Evolutionary conservation across 1,140 invertebrate genomes (phyloP).

Genomic region (Lepidostoma basale): DNA sequence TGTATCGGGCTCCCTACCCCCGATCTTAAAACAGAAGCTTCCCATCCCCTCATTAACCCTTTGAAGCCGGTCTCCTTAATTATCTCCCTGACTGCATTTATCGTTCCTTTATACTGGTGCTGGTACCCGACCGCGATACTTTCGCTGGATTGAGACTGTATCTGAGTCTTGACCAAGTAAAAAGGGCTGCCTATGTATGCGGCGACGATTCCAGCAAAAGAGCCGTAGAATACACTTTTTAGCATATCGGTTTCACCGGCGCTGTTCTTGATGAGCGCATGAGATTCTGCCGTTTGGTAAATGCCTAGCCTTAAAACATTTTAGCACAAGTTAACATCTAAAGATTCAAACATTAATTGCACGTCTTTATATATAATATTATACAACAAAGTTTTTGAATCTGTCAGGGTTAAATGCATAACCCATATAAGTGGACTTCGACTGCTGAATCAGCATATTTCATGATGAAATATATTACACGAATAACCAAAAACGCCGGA

Average conservation of each 20-base stretch:
- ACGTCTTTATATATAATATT: too few relatives aligned
- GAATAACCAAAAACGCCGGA: too few relatives aligned
- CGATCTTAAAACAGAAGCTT: conserved; percentile 65
- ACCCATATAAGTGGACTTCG: too few relatives aligned
- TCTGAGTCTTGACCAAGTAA: conserved; percentile 83
- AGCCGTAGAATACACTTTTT: conserved; percentile 72
- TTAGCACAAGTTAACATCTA: too few relatives aligned
- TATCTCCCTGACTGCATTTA: conserved; percentile 65
- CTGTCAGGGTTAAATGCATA: too few relatives aligned
- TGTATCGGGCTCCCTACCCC: conserved; percentile 76
- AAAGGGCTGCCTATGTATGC: conserved; percentile 79
- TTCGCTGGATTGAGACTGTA: conserved; percentile 70
- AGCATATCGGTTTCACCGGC: conserved; percentile 74
- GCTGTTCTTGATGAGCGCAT: conserved; percentile 70
- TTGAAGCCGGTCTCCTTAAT: conserved; percentile 65
- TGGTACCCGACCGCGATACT: conserved; percentile 79
- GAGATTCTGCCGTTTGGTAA: conserved; percentile 76
- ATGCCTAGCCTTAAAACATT: conserved; percentile 75
- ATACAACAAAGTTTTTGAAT: too few relatives aligned
- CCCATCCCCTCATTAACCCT: conserved; percentile 70
- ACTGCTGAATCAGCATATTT: too few relatives aligned
- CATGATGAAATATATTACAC: too few relatives aligned
- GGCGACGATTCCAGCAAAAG: conserved; percentile 75
- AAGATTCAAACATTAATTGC: too few relatives aligned
- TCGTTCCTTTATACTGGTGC: conserved; percentile 53